Base-by-base conservation (phyloP, 2,888 invertebrate species). In the Zonitis immaculata region DNA sequence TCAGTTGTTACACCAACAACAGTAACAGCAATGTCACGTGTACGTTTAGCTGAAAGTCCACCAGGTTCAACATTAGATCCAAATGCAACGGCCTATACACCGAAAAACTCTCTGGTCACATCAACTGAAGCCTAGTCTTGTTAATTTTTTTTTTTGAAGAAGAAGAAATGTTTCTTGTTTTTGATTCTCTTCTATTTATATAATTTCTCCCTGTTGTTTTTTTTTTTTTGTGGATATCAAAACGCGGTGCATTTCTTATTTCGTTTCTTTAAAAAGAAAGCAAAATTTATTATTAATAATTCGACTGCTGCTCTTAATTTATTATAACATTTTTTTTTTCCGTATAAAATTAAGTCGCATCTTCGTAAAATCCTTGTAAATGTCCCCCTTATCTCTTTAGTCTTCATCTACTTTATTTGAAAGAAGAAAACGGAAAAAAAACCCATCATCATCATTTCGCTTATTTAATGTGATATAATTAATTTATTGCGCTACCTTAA, bases 41-140 rank as follows among this genome's bases (percentile, higher is more conserved):
- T 85, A 58, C 81, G 85, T 51, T 76, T 85, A 69, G 78, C 80
- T 60, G 71, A 70, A 48, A 69, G 65, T 51, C 67, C 80, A 67
- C 66, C 80, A 67, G 65, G 78, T 70, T 78, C 72, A 54, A 63
- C 76, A 59, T 82, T 95, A 57, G 95, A 95, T 79, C 95, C 95
- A 52, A 92, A 94, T 78, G 95, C 95, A 60, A 86, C 88, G 60
- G 90, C 89, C 64, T 95, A 95, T 79, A 94, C 92, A 62, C 95
- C 95, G 59, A 92, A 92, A 72, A 77, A 79, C 64, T 82, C 82
- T 58, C 78, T 82, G 61, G 78, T 81, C 63, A 76, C 81, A 62
- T 80, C 81, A 59, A 81, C 81, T 56, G 82, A 82, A 76, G 81
- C 81, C 75, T 82, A 66, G 57, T 50, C 51, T 44, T 39, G 42